Percentiles rank a stretch among this genome's conserved stretches.
Conservation (phyloP, 2,888 invertebrate species). For the Chymomyza fuscimana region DNA sequence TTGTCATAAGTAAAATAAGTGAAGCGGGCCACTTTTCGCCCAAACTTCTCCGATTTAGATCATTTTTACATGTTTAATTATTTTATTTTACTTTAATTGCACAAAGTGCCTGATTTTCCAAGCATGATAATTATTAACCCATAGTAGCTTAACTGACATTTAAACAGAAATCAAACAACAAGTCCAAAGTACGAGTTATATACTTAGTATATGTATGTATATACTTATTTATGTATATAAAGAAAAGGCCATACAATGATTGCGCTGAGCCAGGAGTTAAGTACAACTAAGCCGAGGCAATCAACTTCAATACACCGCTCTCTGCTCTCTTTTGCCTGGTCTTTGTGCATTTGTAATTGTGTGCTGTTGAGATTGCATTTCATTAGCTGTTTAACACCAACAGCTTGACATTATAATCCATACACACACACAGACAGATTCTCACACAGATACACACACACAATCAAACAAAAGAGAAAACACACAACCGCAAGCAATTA, state of each 20-base stretch:
- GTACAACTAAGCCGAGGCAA: not conserved
- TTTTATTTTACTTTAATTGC: too few species aligned
- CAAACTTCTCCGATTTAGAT: too few species aligned
- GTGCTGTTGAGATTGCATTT: constrained; percentile 45
- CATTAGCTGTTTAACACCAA: constrained; percentile 38
- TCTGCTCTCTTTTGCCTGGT: not conserved
- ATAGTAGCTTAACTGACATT: too few species aligned
- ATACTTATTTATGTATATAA: not conserved
- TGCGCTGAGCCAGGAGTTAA: not conserved
- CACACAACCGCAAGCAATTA: constrained; percentile 22
- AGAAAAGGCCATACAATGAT: not conserved
- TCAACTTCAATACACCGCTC: not conserved
- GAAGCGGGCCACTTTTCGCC: too few species aligned
- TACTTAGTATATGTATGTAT: too few species aligned
- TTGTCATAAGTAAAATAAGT: too few species aligned
- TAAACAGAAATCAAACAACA: too few species aligned
- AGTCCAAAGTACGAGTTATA: too few species aligned
- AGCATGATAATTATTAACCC: too few species aligned
- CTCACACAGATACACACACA: constrained; percentile 14
- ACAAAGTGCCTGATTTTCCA: too few species aligned
- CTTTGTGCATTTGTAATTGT: constrained; percentile 14
- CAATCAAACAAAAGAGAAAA: constrained; percentile 18
- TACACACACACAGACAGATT: not conserved
- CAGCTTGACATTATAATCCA: constrained; percentile 45
- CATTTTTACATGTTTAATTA: too few species aligned